Evolutionary conservation across 2,888 invertebrate genomes (phyloP).

Genomic region (Ormyrus labotus): DNA sequence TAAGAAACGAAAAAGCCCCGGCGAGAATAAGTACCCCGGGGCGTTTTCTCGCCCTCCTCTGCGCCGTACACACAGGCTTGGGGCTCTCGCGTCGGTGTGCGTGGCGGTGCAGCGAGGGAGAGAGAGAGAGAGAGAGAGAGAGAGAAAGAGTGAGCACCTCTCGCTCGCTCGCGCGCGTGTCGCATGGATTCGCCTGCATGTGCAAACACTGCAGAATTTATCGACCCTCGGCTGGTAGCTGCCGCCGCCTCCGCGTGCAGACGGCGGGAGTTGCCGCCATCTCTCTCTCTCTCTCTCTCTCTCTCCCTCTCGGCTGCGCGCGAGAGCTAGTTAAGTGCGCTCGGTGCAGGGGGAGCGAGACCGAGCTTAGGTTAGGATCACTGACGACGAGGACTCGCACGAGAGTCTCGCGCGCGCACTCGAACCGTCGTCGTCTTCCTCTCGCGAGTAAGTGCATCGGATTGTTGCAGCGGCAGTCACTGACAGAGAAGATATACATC

Average conservation of each 20-base stretch:
- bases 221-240: conserved; percentile 44
- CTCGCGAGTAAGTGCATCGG: background rate
- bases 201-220: conserved; percentile 52
- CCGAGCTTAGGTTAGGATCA: conserved; percentile 48
- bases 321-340: background rate
- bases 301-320: conserved; percentile 1
- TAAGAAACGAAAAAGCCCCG: conserved; percentile 24
- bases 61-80: background rate
- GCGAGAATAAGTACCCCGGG: conserved; percentile 46
- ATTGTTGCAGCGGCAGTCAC: background rate
- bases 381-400: conserved; percentile 19
- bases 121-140: background rate
- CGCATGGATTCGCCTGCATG: conserved; percentile 50
- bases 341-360: conserved; percentile 22
- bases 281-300: background rate
- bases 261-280: background rate
- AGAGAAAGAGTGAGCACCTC: background rate
- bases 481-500: background rate
- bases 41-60: conserved; percentile 34
- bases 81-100: background rate
- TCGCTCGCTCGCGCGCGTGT: background rate
- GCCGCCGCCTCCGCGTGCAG: conserved; percentile 1
- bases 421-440: background rate
- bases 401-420: conserved; percentile 26
- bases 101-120: background rate